Percentiles rank a stretch among this genome's conserved stretches.
Conservation (phyloP, 2,113 vertebrate genomes). For the Anser brachyrhynchus region DNA sequence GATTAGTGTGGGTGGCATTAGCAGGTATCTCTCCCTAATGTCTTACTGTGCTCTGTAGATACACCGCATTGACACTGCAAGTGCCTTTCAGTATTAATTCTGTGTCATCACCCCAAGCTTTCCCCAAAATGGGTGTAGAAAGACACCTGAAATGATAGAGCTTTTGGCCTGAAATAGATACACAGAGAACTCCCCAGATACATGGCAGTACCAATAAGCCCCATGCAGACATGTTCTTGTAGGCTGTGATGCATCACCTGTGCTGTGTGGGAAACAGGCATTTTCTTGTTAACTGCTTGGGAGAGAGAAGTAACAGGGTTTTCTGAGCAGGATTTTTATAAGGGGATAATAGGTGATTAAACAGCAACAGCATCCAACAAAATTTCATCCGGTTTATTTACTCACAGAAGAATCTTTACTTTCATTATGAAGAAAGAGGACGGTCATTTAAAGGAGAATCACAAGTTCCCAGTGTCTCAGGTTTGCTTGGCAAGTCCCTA, state of each 20-base stretch:
- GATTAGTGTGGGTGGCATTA: neutral
- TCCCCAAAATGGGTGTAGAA: neutral
- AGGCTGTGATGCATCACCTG: neutral
- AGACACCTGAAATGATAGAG: neutral
- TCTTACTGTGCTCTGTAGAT: neutral
- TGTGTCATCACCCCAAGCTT: neutral
- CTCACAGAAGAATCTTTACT: constrained; percentile 43
- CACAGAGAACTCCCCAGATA: neutral
- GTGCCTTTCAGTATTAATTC: neutral
- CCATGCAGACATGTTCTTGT: fast-evolving
- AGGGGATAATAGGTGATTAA: constrained; percentile 11
- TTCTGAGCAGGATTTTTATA: constrained; percentile 61
- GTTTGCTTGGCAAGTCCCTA: constrained; percentile 35
- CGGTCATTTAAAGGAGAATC: constrained; percentile 39
- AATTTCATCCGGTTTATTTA: constrained; percentile 28
- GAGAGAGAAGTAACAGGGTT: constrained; percentile 37
- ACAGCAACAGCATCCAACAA: neutral
- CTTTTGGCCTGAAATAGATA: neutral
- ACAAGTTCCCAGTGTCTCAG: constrained; percentile 31
- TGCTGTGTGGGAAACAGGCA: constrained; percentile 30
- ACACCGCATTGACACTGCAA: neutral
- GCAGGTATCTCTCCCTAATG: neutral
- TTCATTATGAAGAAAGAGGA: constrained; percentile 55
- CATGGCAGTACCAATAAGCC: fast-evolving
- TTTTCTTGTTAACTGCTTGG: neutral